phyloP scores from a whole-genome alignment of 2,888 invertebrate genomes.

The Aleiodes testaceus region DNA sequence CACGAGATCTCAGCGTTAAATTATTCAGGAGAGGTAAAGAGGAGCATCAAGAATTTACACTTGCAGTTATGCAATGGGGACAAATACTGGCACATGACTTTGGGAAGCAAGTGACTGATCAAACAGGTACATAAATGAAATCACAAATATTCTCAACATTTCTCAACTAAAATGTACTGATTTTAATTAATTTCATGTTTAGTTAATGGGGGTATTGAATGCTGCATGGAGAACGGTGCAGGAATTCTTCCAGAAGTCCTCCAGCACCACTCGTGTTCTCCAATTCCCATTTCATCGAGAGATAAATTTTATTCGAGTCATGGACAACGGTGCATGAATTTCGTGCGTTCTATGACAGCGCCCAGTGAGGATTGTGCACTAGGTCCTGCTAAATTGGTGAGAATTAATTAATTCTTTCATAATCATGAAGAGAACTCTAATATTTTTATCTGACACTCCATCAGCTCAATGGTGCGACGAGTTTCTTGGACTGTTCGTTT shows the following conservation, averaged over 20 bases:
- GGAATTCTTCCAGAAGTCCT: conserved; percentile 51
- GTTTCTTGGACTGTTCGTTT: conserved; percentile 75
- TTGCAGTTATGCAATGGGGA: conserved; percentile 76
- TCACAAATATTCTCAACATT: too few relatives aligned
- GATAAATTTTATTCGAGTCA: conserved; percentile 75
- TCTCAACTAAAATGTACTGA: neutral
- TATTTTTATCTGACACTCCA: too few relatives aligned
- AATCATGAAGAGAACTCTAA: too few relatives aligned
- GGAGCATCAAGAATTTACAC: too few relatives aligned
- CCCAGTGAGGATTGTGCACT: conserved; percentile 76
- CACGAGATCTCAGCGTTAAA: conserved; percentile 63
- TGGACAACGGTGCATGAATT: conserved; percentile 76
- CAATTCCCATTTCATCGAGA: conserved; percentile 76
- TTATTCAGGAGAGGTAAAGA: too few relatives aligned
- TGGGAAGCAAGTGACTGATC: conserved; percentile 57
- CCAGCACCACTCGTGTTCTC: conserved; percentile 71
- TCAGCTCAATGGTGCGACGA: conserved; percentile 73
- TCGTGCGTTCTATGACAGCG: conserved; percentile 77
- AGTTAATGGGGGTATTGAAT: too few relatives aligned
- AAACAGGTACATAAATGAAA: conserved; percentile 55
- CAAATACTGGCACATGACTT: conserved; percentile 78
- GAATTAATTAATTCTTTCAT: too few relatives aligned
- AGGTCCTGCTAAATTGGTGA: conserved; percentile 74
- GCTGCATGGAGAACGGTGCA: too few relatives aligned
- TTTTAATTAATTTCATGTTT: neutral